Conservation (phyloP, 2,113 vertebrate species). For the Neofelis nebulosa region DNA sequence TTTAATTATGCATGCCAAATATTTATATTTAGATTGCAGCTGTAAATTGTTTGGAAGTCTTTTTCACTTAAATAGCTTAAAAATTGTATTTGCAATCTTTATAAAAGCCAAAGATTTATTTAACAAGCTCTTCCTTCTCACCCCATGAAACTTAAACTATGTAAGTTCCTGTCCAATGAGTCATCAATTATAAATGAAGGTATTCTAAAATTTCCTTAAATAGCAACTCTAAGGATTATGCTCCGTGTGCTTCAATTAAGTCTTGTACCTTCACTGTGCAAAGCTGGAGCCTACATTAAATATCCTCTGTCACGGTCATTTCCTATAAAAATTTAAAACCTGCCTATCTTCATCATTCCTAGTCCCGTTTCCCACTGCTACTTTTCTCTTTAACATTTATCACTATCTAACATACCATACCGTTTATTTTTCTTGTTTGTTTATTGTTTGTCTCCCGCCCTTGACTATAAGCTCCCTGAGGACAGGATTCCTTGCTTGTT, state of each 20-base stretch:
- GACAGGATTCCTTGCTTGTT: background rate
- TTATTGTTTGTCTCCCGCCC: background rate
- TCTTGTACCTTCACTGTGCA: background rate
- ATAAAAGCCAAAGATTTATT: background rate
- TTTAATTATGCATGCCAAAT: conserved; percentile 17
- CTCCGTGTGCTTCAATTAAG: background rate
- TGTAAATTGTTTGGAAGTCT: background rate
- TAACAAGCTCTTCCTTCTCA: conserved; percentile 15
- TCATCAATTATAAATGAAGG: background rate
- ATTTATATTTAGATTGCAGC: conserved; percentile 1
- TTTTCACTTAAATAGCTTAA: background rate
- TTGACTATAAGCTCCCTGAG: background rate
- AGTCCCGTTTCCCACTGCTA: background rate
- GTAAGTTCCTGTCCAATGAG: background rate
- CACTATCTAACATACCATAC: background rate
- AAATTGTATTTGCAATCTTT: background rate
- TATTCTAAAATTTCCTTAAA: background rate
- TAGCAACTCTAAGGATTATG: background rate
- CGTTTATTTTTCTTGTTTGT: background rate
- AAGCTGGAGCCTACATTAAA: background rate
- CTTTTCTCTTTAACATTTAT: background rate
- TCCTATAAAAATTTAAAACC: background rate
- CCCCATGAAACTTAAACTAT: background rate
- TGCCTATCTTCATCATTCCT: background rate
- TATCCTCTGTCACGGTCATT: background rate